Evolutionary conservation across 2,797 vertebrate species (phyloP).

Genomic region (Darevskia mixta): DNA sequence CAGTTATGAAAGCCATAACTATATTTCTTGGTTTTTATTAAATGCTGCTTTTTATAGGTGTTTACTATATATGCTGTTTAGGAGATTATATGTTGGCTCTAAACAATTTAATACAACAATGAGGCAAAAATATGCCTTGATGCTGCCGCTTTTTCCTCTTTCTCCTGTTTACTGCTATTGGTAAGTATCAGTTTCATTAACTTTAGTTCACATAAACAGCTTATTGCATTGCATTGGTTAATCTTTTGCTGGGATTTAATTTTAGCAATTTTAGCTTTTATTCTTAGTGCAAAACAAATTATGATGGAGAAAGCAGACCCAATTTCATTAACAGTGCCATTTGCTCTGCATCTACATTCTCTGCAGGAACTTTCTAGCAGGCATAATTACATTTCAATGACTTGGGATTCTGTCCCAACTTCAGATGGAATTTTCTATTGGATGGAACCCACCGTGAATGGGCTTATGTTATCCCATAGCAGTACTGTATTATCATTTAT

Average conservation of each 20-base stretch:
- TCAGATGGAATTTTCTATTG: conserved; percentile 11
- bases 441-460: conserved; percentile 27
- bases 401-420: neutral
- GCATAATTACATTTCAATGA: neutral
- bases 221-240: neutral
- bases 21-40: neutral
- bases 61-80: conserved; percentile 28
- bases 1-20: neutral
- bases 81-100: conserved; percentile 20
- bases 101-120: conserved; percentile 34
- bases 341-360: neutral
- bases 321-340: conserved; percentile 9
- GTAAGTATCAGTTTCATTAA: conserved; percentile 39
- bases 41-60: neutral
- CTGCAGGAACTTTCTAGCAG: neutral
- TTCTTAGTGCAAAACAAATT: conserved; percentile 34
- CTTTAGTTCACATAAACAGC: neutral
- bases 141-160: conserved; percentile 9
- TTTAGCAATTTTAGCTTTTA: conserved; percentile 21
- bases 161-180: neutral
- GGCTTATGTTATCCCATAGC: conserved; percentile 32
- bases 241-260: conserved; percentile 30
- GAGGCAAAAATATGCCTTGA: neutral
- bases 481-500: conserved; percentile 49
- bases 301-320: neutral